Percentiles rank a stretch among this genome's conserved stretches.
Evolutionary conservation across 2,888 invertebrate species (phyloP).

Genomic region (Ypsolopha scabrella): DNA sequence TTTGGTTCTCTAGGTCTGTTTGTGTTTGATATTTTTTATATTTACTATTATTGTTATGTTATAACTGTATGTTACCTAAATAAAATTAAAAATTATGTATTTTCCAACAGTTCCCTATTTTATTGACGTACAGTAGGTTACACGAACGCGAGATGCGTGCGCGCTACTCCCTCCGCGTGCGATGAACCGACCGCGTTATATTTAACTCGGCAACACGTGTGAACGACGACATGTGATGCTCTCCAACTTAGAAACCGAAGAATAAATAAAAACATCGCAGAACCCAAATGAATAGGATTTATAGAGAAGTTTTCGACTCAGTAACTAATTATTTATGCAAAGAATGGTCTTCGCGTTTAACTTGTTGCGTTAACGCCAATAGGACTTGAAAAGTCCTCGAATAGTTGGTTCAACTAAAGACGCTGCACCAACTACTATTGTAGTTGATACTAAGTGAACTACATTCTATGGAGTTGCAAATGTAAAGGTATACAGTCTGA

Average conservation of each 20-base stretch:
- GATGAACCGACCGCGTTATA: constrained; percentile 61
- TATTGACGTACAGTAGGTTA: constrained; percentile 33
- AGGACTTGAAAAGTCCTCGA: background rate
- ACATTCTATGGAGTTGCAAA: background rate
- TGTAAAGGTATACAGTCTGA: constrained; percentile 21
- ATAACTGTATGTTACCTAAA: too few relatives aligned
- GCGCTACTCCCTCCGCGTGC: constrained; percentile 41
- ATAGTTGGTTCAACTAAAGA: background rate
- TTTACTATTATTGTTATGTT: too few relatives aligned
- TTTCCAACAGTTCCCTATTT: constrained; percentile 8
- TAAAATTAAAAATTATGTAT: constrained; percentile 4
- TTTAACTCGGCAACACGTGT: constrained; percentile 66
- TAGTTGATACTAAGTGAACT: background rate
- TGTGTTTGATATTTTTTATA: too few relatives aligned
- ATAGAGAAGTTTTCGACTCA: too few relatives aligned
- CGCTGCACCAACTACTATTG: background rate
- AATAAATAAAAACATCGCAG: constrained; percentile 26
- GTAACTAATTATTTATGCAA: too few relatives aligned
- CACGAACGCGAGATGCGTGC: constrained; percentile 29
- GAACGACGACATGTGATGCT: constrained; percentile 19
- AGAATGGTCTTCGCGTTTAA: too few relatives aligned
- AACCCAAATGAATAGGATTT: too few relatives aligned
- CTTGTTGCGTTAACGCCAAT: too few relatives aligned
- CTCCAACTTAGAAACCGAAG: constrained; percentile 26
- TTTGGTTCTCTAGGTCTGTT: too few relatives aligned